Base-by-base conservation (phyloP, 2,113 vertebrate genomes). In the Pao palembangensis region DNA sequence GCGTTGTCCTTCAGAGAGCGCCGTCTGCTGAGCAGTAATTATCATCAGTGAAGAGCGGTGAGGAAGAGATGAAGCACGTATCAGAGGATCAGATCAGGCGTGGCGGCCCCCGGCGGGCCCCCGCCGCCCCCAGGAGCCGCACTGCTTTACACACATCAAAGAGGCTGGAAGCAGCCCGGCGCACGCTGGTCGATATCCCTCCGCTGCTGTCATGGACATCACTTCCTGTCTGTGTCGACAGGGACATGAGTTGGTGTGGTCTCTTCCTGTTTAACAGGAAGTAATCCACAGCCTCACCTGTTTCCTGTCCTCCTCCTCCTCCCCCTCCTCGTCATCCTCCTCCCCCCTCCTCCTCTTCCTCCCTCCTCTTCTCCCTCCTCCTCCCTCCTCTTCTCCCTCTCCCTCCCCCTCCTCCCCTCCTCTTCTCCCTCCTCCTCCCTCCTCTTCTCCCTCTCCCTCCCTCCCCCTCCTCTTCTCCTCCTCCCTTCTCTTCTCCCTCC, bases 71-170 rank as follows among this genome's bases (percentile, higher is more conserved):
- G 76, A 70, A 64, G 82, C 70, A 49, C 50, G 73, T 73, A 73
- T 61, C 63, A 11, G 54, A 76, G 61, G 64, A 77, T 78, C 68
- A 64, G 81, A 78, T 78, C 71, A 63, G 75, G 72, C 61, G 25
- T 65, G 58, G 56, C 23, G 10, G 61, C 38, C 83, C 76, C 78
- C 73, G 78, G 73, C 58, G 66, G 43, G 71, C 78, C 61, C 11
- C 1, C 48, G 52, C 52, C 57, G 66, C 67, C 69, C 75, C 54
- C 67, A 51, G 72, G 77, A 69, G 48, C 64, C 62, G 28, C 51
- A 38, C 68, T 71, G 80, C 56, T 69, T 76, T 70, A 75, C 28
- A 58, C 19, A 77, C 80, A 79, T 85, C 80, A 85, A 83, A 85
- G 80, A 52, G 18, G 55, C 74, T 43, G 42, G 56, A 65, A 75